Percentiles rank a stretch among this genome's conserved stretches.
Evolutionary conservation across 2,797 vertebrate species (phyloP).

Genomic region (Syndactyla subalaris): DNA sequence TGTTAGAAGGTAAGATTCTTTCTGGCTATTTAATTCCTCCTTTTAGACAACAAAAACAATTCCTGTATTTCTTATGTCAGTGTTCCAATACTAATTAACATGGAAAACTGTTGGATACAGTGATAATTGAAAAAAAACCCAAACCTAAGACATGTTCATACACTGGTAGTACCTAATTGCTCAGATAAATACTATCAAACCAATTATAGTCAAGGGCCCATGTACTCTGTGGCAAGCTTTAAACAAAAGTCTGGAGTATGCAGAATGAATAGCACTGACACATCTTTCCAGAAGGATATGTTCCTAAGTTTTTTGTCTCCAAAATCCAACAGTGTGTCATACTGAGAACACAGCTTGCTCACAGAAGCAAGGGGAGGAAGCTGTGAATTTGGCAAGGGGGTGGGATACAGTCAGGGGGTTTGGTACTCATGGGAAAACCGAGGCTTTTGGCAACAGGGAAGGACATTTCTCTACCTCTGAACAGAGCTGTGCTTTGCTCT

Average conservation of each 20-base stretch:
- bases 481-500: not conserved
- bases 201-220: conserved; percentile 13
- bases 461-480: not conserved
- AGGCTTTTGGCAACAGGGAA: conserved; percentile 11
- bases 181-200: not conserved
- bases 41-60: not conserved
- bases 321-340: not conserved
- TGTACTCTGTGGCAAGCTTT: not conserved
- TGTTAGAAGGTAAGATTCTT: conserved; percentile 10
- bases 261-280: not conserved
- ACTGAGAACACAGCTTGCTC: not conserved
- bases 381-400: not conserved
- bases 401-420: not conserved
- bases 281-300: not conserved
- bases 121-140: not conserved
- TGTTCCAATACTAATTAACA: not conserved
- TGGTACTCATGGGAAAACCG: not conserved
- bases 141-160: not conserved
- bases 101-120: not conserved
- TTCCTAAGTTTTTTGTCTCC: not conserved
- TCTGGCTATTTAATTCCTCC: conserved; percentile 42
- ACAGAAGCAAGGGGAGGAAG: not conserved
- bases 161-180: not conserved
- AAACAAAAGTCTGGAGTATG: not conserved
- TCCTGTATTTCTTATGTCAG: not conserved